phyloP scores from a whole-genome alignment of 2,888 invertebrate genomes.

The Thecophora atra region DNA sequence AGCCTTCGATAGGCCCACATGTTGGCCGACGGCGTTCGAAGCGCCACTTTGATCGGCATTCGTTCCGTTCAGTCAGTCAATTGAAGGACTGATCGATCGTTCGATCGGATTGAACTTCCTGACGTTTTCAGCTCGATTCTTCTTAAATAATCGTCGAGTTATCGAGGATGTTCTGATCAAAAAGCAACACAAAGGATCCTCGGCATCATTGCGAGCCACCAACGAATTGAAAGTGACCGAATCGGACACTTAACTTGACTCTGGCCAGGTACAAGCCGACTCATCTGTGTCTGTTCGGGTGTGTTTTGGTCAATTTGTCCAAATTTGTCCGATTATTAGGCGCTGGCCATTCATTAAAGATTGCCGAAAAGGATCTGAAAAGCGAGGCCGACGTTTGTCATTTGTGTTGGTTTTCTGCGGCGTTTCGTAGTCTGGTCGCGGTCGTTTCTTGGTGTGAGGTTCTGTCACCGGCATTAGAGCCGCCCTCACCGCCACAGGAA shows the following conservation, averaged over 20 bases:
- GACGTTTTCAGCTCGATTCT: neutral
- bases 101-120: neutral
- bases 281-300: neutral
- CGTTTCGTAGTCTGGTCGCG: neutral
- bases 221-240: neutral
- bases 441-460: constrained; percentile 30
- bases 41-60: constrained; percentile 20
- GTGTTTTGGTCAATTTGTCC: constrained; percentile 28
- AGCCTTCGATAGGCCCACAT: constrained; percentile 21
- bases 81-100: constrained; percentile 1
- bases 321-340: constrained; percentile 36
- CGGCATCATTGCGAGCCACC: constrained; percentile 41
- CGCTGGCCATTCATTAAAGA: constrained; percentile 36
- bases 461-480: constrained; percentile 43
- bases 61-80: no score
- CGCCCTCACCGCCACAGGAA: constrained; percentile 41
- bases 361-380: constrained; percentile 20
- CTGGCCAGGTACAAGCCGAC: constrained; percentile 20
- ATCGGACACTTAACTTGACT: neutral
- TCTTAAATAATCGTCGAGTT: neutral
- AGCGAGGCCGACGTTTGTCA: constrained; percentile 24
- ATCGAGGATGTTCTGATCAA: neutral
- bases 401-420: constrained; percentile 10
- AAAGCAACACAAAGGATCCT: constrained; percentile 40
- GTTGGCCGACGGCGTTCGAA: constrained; percentile 15